Evolutionary conservation across 1,140 invertebrate genomes (phyloP).

Genomic region (Bombus superbus): DNA sequence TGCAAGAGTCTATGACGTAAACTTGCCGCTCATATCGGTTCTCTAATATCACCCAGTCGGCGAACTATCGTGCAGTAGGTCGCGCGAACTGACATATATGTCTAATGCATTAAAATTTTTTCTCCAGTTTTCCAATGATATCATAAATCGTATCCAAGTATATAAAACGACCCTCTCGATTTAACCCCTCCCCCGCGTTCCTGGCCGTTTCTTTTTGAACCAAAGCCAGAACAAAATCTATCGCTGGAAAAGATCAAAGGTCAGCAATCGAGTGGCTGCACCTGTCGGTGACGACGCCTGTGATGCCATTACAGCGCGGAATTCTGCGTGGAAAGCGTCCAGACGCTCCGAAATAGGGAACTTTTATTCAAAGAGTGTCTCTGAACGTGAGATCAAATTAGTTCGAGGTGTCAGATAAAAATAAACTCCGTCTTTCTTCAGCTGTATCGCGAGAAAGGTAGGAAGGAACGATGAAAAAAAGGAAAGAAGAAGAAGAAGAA

Average conservation of each 20-base stretch:
- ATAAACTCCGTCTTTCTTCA: conserved; percentile 46
- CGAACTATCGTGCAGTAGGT: neutral
- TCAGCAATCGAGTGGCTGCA: conserved; percentile 34
- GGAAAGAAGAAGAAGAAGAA: too few species aligned
- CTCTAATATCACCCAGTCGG: neutral
- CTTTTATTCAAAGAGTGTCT: conserved; percentile 68
- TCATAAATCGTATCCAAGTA: conserved; percentile 19
- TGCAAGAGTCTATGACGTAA: neutral
- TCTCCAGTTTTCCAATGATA: neutral
- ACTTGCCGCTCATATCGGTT: neutral
- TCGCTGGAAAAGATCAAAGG: conserved; percentile 56
- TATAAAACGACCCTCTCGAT: conserved; percentile 20
- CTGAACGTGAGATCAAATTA: conserved; percentile 69
- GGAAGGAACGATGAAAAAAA: neutral
- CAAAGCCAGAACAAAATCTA: conserved; percentile 47
- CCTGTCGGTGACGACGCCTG: conserved; percentile 10
- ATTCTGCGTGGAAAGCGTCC: conserved; percentile 37
- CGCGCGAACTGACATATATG: neutral
- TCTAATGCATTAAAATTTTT: neutral
- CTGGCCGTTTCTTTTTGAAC: conserved; percentile 14
- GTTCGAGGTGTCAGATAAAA: conserved; percentile 63
- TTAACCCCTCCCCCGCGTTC: neutral
- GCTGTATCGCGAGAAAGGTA: neutral
- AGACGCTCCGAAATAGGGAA: conserved; percentile 33
- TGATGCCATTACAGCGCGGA: conserved; percentile 1